These are phyloP conservation scores for Spheniscus humboldti DNA, from an alignment of 2,797 vertebrate genomes.

Conservation along the genomic window DNA sequence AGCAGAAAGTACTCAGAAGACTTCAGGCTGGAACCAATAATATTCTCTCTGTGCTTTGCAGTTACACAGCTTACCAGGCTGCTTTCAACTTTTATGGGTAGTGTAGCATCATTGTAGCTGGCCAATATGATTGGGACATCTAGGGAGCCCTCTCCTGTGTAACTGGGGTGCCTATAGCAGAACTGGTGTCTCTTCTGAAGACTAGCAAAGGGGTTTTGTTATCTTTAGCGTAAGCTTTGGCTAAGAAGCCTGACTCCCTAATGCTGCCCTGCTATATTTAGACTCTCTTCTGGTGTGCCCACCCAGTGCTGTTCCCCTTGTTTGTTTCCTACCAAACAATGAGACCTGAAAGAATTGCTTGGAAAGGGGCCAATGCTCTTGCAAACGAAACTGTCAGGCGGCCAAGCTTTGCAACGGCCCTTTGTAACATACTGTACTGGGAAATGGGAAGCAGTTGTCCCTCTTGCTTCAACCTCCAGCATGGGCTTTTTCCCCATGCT, in stretches of 20 bases:
- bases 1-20: slow-evolving; percentile 5
- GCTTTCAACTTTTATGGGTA: neutral
- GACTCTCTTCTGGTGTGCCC: slow-evolving; percentile 58
- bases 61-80: neutral
- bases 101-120: neutral
- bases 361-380: slow-evolving; percentile 43
- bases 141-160: neutral
- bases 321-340: slow-evolving; percentile 73
- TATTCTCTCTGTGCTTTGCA: neutral
- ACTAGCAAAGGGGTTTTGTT: neutral
- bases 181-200: neutral
- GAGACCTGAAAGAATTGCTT: slow-evolving; percentile 71
- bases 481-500: neutral
- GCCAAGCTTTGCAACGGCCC: slow-evolving; percentile 27
- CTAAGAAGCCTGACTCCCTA: slow-evolving; percentile 48
- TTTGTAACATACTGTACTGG: slow-evolving; percentile 41
- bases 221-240: neutral
- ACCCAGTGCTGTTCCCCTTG: slow-evolving; percentile 69
- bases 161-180: neutral
- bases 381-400: slow-evolving; percentile 24
- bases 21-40: neutral
- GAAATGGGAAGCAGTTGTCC: slow-evolving; percentile 18
- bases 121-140: neutral
- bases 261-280: slow-evolving; percentile 65
- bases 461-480: neutral